Evolutionary conservation across 1,140 invertebrate species (phyloP).

Genomic region (Centruroides vittatus): DNA sequence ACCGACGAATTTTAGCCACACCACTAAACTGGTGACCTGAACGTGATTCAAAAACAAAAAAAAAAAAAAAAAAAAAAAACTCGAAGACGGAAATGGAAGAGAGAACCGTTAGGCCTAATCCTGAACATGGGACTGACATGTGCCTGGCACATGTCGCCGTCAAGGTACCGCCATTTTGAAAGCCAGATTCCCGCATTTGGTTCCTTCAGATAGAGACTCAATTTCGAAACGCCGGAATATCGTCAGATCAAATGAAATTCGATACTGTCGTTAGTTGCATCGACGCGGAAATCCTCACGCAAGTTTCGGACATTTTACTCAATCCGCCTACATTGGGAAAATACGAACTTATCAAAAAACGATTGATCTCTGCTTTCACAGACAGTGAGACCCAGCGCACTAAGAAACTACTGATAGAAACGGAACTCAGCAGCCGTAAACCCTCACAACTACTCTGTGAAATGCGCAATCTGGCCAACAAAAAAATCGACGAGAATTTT

Average conservation of each 20-base stretch:
- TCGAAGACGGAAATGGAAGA: background rate
- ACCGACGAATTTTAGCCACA: too few species aligned
- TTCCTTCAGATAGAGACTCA: conserved; percentile 22
- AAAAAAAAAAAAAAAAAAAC: conserved; percentile 19
- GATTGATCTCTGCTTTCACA: background rate
- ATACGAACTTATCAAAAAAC: background rate
- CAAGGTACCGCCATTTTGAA: conserved; percentile 22
- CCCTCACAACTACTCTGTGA: background rate
- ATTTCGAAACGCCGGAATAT: conserved; percentile 15
- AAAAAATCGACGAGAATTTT: background rate
- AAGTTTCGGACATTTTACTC: background rate
- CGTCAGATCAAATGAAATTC: conserved; percentile 16
- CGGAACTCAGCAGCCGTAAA: background rate
- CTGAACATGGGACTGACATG: background rate
- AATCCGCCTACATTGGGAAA: background rate
- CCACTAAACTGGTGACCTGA: conserved; percentile 11
- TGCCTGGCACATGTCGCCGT: background rate
- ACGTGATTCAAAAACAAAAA: too few species aligned
- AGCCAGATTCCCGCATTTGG: conserved; percentile 19
- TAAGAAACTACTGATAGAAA: background rate
- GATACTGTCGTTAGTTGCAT: conserved; percentile 3
- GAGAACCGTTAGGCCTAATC: background rate
- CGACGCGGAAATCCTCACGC: conserved; percentile 1
- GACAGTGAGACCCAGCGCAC: background rate
- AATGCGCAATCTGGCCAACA: background rate